These are phyloP conservation scores for Thaumatotibia leucotreta DNA, from an alignment of 1,140 invertebrate genomes.

Conservation along the genomic window DNA sequence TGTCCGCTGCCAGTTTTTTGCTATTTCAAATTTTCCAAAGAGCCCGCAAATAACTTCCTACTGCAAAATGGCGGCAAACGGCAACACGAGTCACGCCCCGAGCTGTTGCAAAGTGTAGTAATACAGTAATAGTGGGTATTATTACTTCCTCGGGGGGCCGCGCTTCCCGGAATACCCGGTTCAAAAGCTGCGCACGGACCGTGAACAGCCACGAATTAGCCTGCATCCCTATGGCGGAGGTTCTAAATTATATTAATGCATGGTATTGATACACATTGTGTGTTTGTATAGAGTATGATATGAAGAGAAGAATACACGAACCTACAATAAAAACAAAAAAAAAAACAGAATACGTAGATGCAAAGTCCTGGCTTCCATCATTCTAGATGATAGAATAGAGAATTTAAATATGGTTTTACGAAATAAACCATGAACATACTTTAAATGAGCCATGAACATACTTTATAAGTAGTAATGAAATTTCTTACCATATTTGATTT, in stretches of 20 bases:
- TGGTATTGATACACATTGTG: not conserved
- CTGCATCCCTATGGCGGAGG: not conserved
- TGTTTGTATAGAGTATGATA: not conserved
- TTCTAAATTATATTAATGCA: not conserved
- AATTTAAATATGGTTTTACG: too few relatives aligned
- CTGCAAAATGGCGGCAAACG: conserved; percentile 6
- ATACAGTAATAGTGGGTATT: conserved; percentile 12
- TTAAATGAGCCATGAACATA: too few relatives aligned
- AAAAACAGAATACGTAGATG: too few relatives aligned
- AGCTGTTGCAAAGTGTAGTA: conserved; percentile 8
- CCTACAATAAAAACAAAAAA: too few relatives aligned
- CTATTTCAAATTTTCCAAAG: not conserved
- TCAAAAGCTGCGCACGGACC: conserved; percentile 28
- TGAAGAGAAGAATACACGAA: too few relatives aligned
- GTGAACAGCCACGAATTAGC: conserved; percentile 23
- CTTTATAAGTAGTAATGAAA: too few relatives aligned
- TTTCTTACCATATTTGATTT: too few relatives aligned
- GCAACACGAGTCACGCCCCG: conserved; percentile 1
- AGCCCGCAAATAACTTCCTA: conserved; percentile 3
- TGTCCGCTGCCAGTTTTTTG: not conserved
- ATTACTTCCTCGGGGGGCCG: conserved; percentile 26
- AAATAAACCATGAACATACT: too few relatives aligned
- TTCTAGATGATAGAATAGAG: too few relatives aligned
- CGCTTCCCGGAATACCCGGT: conserved; percentile 45
- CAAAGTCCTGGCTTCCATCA: too few relatives aligned